Evolutionary conservation across 2,797 vertebrate species (phyloP).

Genomic region (Margarornis squamiger): DNA sequence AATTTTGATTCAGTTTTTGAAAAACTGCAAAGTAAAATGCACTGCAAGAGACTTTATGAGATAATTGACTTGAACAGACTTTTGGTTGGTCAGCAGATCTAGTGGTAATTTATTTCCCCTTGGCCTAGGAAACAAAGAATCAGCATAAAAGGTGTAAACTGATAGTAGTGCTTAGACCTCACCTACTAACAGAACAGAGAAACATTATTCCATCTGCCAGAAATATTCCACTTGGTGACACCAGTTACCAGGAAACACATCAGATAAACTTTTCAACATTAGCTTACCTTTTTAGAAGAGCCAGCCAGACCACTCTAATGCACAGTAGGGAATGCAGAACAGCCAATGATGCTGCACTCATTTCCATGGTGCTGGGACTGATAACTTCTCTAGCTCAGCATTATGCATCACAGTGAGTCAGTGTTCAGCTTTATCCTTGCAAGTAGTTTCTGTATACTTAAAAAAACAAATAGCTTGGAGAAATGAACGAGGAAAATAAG

Average conservation of each 20-base stretch:
- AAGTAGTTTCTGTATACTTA: neutral
- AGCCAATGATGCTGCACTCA: neutral
- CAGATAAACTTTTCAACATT: neutral
- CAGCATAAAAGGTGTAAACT: slow-evolving; percentile 15
- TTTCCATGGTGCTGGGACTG: neutral
- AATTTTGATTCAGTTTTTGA: neutral
- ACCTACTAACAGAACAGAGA: neutral
- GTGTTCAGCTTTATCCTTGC: neutral
- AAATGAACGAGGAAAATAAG: neutral
- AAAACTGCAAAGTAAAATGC: neutral
- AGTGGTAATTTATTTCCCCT: slow-evolving; percentile 5
- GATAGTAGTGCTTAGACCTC: neutral
- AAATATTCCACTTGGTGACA: neutral
- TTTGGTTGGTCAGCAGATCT: neutral
- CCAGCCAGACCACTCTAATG: neutral
- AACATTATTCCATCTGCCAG: neutral
- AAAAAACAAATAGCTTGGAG: neutral
- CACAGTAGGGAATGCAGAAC: neutral
- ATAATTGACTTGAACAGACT: neutral
- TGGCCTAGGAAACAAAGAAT: neutral
- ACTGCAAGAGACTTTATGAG: neutral
- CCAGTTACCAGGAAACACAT: neutral
- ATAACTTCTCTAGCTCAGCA: neutral
- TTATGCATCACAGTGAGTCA: neutral
- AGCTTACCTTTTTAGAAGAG: neutral